Base-by-base conservation (phyloP, 2,113 vertebrate genomes). In the Alectura lathami region DNA sequence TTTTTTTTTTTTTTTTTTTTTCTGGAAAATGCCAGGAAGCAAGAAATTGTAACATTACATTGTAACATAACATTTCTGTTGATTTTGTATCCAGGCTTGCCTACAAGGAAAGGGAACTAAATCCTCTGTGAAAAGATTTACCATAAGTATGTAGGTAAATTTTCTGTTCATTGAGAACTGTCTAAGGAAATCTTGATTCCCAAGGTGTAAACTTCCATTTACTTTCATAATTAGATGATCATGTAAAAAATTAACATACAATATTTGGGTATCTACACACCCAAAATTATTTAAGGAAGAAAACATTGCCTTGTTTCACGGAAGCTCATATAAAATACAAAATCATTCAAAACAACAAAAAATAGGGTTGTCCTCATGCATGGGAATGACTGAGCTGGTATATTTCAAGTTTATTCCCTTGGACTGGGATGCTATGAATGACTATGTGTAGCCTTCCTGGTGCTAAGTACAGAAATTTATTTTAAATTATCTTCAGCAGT, bases 141-240 rank as follows among this genome's bases (percentile, higher is more conserved):
- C 42, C 42, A 84, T 91, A 84, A 70, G 79, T 50, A 66, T 62
- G 5, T 50, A 63, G 63, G 14, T 15, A 59, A 42, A 69, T 45
- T 77, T 93, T 89, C 57, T 86, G 13, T 88, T 90, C 26, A 67
- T 22, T 86, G 34, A 88, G 76, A 91, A 54, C 26, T 82, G 15
- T 59, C 36, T 87, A 13, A 93, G 42, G 86, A 90, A 57, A 54
- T 62, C 17, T 78, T 51, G 27, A 80, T 80, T 54, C 76, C 13
- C 60, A 92, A 54, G 20, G 9, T 63, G 42, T 42, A 83, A 90
- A 86, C 18, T 91, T 80, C 23, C n/a, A 63, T 81, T 89, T 91
- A 9, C 32, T 32, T 66, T 91, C 90, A 63, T 74, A 86, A 86
- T 57, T 72, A 77, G 29, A 17, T 18, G 20, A 57, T 83, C 11